phyloP scores from a whole-genome alignment of 2,113 vertebrate genomes.

The Parotia lawesii region DNA sequence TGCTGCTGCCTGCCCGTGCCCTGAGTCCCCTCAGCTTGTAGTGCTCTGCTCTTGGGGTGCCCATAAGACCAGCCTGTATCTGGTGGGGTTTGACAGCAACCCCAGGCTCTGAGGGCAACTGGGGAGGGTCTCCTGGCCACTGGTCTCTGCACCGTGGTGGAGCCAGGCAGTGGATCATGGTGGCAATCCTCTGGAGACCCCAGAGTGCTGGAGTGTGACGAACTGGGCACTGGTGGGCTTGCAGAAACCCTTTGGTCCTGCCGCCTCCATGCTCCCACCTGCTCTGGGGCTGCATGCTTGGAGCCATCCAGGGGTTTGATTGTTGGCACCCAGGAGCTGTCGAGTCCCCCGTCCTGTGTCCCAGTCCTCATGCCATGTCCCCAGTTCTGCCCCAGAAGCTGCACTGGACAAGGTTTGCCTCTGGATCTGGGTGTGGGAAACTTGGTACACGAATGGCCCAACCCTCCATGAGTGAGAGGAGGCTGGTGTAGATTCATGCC shows the following conservation, averaged over 20 bases:
- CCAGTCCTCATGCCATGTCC: neutral
- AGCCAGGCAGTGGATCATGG: neutral
- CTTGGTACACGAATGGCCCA: too few relatives aligned
- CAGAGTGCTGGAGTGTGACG: neutral
- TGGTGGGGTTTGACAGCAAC: neutral
- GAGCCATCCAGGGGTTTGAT: neutral
- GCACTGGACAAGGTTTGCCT: neutral
- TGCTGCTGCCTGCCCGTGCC: neutral
- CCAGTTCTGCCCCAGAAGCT: neutral
- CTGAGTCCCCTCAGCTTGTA: neutral
- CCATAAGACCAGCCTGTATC: neutral
- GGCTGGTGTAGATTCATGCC: neutral
- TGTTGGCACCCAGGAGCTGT: neutral
- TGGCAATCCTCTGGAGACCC: neutral
- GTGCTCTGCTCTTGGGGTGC: neutral
- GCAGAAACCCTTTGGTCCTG: neutral
- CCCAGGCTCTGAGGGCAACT: neutral
- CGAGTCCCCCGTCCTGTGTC: accelerated
- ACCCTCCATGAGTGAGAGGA: accelerated
- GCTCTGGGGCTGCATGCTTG: neutral
- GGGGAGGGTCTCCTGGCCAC: neutral
- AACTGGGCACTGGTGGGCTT: neutral
- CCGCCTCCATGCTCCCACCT: accelerated
- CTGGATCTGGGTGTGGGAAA: neutral
- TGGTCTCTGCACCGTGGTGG: accelerated